Evolutionary conservation across 2,113 vertebrate species (phyloP).

Genomic region (Xenopus borealis): DNA sequence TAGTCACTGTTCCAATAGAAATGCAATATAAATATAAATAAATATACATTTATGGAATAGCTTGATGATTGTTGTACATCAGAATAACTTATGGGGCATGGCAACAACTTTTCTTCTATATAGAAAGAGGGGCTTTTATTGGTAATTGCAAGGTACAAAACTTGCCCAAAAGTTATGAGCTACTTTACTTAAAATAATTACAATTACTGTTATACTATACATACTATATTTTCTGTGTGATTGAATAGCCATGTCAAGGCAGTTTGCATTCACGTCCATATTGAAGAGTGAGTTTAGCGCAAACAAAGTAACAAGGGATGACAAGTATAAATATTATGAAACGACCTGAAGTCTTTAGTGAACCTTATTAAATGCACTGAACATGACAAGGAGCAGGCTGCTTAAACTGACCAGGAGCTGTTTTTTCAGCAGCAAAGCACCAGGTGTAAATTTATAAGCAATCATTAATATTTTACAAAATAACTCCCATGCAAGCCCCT

Average conservation of each 20-base stretch:
- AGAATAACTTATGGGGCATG: too few relatives aligned
- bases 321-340: slow-evolving; percentile 48
- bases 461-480: slow-evolving; percentile 83
- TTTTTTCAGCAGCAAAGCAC: slow-evolving; percentile 74
- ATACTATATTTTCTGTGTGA: slow-evolving; percentile 28
- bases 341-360: slow-evolving; percentile 44
- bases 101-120: too few relatives aligned
- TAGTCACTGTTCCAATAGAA: too few relatives aligned
- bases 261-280: slow-evolving; percentile 44
- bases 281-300: slow-evolving; percentile 51
- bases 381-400: slow-evolving; percentile 45
- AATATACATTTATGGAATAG: too few relatives aligned
- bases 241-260: slow-evolving; percentile 44
- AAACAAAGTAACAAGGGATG: slow-evolving; percentile 54
- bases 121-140: too few relatives aligned
- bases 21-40: too few relatives aligned
- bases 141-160: too few relatives aligned
- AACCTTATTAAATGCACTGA: slow-evolving; percentile 52
- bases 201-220: not conserved
- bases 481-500: slow-evolving; percentile 86
- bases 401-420: slow-evolving; percentile 55
- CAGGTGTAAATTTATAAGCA: slow-evolving; percentile 83
- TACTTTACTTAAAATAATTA: too few relatives aligned
- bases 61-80: too few relatives aligned
- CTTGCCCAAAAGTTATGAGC: too few relatives aligned